Conservation (phyloP, 2,888 invertebrate genomes). For the Perithous albicinctus region DNA sequence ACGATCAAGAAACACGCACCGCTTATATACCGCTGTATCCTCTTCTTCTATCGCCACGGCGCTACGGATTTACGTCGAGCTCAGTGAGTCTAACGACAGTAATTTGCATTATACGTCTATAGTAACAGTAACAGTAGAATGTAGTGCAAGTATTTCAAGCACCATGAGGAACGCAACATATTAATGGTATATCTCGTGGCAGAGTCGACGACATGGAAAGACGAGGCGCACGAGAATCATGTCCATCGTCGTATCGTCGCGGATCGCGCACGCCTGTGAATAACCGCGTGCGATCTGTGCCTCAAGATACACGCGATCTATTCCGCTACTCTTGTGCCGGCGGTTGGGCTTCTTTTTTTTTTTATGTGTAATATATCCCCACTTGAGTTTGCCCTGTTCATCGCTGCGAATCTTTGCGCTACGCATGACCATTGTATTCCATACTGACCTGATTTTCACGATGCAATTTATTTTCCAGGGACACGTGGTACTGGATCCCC, state of each 20-base stretch:
- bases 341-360: background rate
- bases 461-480: conserved; percentile 60
- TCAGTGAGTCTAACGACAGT: conserved; percentile 69
- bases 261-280: conserved; percentile 5
- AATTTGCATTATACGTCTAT: conserved; percentile 70
- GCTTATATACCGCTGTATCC: background rate
- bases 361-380: conserved; percentile 2
- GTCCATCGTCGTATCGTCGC: conserved; percentile 28
- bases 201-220: conserved; percentile 1
- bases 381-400: conserved; percentile 15
- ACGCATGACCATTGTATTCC: conserved; percentile 57
- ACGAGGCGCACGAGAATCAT: background rate
- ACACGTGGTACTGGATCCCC: conserved; percentile 38
- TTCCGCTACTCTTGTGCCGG: conserved; percentile 17
- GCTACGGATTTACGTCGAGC: conserved; percentile 69
- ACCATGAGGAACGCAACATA: conserved; percentile 5
- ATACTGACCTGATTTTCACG: conserved; percentile 63
- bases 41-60: conserved; percentile 11
- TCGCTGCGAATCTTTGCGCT: conserved; percentile 29
- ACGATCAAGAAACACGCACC: conserved; percentile 33
- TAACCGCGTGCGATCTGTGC: conserved; percentile 6
- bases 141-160: conserved; percentile 35
- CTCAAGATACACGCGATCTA: conserved; percentile 16
- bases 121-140: conserved; percentile 23
- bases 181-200: background rate